These are phyloP conservation scores for Orchesella cincta DNA, from an alignment of 1,140 invertebrate species.

Conservation along the genomic window DNA sequence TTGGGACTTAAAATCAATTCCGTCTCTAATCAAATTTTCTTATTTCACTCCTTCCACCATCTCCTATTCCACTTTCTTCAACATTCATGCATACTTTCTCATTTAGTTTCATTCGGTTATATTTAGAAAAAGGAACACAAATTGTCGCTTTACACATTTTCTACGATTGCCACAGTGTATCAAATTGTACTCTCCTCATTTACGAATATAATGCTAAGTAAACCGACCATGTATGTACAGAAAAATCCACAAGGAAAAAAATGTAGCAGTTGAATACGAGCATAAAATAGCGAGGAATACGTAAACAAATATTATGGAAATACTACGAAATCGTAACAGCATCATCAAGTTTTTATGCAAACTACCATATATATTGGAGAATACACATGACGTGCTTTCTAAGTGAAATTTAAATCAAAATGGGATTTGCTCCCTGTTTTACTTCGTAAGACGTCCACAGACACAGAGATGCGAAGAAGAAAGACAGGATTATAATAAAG, in stretches of 20 bases:
- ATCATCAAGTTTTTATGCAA: background rate
- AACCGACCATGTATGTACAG: too few relatives aligned
- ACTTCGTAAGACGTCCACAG: too few relatives aligned
- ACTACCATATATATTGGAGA: too few relatives aligned
- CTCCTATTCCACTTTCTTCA: background rate
- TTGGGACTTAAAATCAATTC: slow-evolving; percentile 24
- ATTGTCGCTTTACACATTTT: background rate
- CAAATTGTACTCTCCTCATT: background rate
- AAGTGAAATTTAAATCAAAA: too few relatives aligned
- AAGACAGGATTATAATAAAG: too few relatives aligned
- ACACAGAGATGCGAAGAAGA: too few relatives aligned
- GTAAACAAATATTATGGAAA: background rate
- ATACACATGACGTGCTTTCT: too few relatives aligned
- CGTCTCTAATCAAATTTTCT: slow-evolving; percentile 25
- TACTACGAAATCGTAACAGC: background rate
- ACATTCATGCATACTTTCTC: background rate
- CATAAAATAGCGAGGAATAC: background rate
- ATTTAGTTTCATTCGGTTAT: background rate
- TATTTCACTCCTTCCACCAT: background rate
- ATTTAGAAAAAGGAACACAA: background rate
- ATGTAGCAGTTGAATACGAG: background rate
- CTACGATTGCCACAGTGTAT: background rate
- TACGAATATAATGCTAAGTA: too few relatives aligned
- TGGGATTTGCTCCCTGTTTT: too few relatives aligned
- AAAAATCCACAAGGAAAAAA: background rate